Conservation (phyloP, 2,113 vertebrate genomes). For the Callaeas wilsoni region DNA sequence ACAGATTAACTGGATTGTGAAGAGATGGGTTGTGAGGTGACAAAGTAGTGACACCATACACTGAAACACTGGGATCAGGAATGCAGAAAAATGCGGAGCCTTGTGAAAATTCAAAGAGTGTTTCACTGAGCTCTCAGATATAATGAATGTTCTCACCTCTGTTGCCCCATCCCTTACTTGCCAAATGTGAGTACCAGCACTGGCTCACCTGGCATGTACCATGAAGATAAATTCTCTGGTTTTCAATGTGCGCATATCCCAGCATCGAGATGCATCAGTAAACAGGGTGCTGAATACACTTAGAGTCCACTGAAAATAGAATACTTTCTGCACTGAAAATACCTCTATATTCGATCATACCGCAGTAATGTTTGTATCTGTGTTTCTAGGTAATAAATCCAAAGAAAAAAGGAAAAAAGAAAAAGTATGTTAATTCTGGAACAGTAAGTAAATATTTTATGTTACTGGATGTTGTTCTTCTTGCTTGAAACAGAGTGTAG, state of each 20-base stretch:
- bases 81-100: background rate
- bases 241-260: background rate
- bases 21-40: background rate
- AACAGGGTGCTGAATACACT: background rate
- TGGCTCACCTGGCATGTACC: background rate
- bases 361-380: conserved; percentile 7
- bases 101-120: background rate
- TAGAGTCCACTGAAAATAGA: background rate
- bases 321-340: background rate
- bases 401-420: conserved; percentile 98
- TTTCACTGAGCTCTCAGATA: background rate
- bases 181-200: background rate
- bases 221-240: background rate
- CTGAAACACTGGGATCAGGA: background rate
- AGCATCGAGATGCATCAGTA: background rate
- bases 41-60: background rate
- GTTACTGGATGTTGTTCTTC: background rate
- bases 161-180: background rate
- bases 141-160: background rate
- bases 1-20: background rate
- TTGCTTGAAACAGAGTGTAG: background rate
- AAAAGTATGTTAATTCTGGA: conserved; percentile 97
- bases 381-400: conserved; percentile 90
- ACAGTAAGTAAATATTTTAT: conserved; percentile 83
- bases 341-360: background rate